Evolutionary conservation across 1,140 invertebrate species (phyloP), one percentile per base, ranked within the genome.

Genomic region (Dinoponera quadriceps): DNA sequence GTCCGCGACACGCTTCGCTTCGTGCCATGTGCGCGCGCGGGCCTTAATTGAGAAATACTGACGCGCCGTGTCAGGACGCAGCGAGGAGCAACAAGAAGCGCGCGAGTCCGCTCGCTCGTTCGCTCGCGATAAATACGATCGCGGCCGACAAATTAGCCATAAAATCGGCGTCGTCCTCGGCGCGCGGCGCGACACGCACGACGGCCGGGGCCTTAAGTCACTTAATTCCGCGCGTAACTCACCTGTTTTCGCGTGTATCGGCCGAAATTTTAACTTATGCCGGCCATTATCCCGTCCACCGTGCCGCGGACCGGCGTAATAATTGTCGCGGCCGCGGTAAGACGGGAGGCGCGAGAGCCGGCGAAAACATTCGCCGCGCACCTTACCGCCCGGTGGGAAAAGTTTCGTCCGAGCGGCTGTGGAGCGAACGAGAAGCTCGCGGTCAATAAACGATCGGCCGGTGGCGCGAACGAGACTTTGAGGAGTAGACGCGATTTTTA

Each of bases 251-350:
- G 86, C 85, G 81, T 84, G 87, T 91, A 92, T 91, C 91, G 82
- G 62, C 74, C 86, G 85, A 91, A 92, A 91, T 92, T 92, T 92
- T 91, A 91, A 92, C 91, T 92, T 92, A 91, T 86, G 86, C 84
- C 85, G 62, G 54, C 89, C 88, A 92, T 92, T 92, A 92, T 91
- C 91, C 89, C 83, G 87, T 83, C 89, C 87, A 85, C 66, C 63
- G 59, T 51, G 38, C 20, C 60, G 44, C 59, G 62, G 22, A 38
- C 78, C 49, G 71, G 57, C 69, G 22, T 60, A 85, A 73, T 86
- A 85, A 87, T 88, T 89, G 87, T 91, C 88, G 84, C 84, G 74
- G 22, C 49, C 18, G 51, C 60, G 54, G 74, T 65, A 29, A 63
- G 44, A 82, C 54, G 59, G 77, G 18, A 59, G 71, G 16, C 57